Base-by-base conservation (phyloP, 1,140 invertebrate genomes). In the Venustaconcha ellipsiformis region DNA sequence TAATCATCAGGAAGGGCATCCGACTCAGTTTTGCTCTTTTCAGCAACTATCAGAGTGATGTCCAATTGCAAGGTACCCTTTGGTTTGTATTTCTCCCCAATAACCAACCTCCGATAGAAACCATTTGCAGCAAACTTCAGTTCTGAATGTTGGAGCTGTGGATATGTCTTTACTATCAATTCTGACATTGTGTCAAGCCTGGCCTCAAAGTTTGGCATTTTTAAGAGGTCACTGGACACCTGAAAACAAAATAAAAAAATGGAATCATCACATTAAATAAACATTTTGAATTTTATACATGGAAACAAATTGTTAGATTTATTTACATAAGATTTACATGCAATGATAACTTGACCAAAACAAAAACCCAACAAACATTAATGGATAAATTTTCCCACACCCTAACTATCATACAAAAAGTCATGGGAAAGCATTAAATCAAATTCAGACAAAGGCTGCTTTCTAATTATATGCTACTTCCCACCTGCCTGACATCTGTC, bases 251-350 rank as follows among this genome's bases (percentile, higher is more conserved):
- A 57, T 14, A 55, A 69, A 60, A 64, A 13, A 75, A 80, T 75
- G 76, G 79, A 67, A 79, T 26, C 1, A 69, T 14, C 48, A 55
- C 65, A 57, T 64, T 60, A 14, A 70, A 62, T 94, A 93, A 66
- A 81, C 93, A 94, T 81, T 48, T 48, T 48, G 37, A 48, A 48
- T 48, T 48, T 48, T 11, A 48, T 48, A 48, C 6, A 48, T 48
- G 37, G 37, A 8, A 48, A 48, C 37, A 48, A 48, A 48, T 8
- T 48, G 4, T 48, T 48, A 48, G 37, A 48, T 48, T 11, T 48
- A 48, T 48, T 48, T 6, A 11, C 37, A 48, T 11, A 48, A 0
- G 5, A 48, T 11, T 48, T 48, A 8, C 6, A 48, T 48, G 37
- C 37, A 48, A 48, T 48, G 37, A 0, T 48, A 48, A 48, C 37